phyloP scores from a whole-genome alignment of 2,888 invertebrate genomes.

The Pomacea canaliculata region DNA sequence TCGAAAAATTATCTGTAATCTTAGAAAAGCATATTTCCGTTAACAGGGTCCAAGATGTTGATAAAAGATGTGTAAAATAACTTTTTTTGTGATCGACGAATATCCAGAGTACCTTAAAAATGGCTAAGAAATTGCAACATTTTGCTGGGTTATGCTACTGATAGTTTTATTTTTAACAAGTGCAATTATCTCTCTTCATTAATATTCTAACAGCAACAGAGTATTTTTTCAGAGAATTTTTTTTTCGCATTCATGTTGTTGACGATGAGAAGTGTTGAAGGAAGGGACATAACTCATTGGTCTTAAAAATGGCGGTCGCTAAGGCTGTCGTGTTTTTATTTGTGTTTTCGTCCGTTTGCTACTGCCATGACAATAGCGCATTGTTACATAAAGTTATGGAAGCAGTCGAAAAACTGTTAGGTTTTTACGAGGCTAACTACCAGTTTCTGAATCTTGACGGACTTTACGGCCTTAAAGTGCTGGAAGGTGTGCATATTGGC shows the following conservation, averaged over 20 bases:
- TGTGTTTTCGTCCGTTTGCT: constrained; percentile 25
- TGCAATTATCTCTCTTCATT: too few species aligned
- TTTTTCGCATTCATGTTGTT: neutral
- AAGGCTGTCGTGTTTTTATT: constrained; percentile 27
- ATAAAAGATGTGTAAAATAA: too few species aligned
- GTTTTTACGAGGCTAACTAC: constrained; percentile 53
- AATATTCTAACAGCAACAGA: too few species aligned
- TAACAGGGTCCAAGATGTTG: too few species aligned
- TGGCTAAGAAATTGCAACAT: too few species aligned
- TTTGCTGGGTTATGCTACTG: too few species aligned
- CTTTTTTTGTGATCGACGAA: too few species aligned
- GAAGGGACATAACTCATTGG: constrained; percentile 6
- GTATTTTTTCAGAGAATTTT: too few species aligned
- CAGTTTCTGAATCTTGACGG: constrained; percentile 61
- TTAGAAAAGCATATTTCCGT: too few species aligned
- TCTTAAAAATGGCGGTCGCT: constrained; percentile 35
- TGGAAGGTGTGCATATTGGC: constrained; percentile 55
- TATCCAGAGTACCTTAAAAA: too few species aligned
- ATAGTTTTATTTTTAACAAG: too few species aligned
- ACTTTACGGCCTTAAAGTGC: constrained; percentile 60
- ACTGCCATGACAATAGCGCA: constrained; percentile 31
- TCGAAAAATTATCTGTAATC: too few species aligned
- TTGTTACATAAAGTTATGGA: constrained; percentile 40
- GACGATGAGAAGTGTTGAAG: neutral
- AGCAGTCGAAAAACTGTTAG: constrained; percentile 49